A percentile compares a stretch with the other conserved stretches of the same genome.
Evolutionary conservation across 1,140 invertebrate genomes (phyloP).

Genomic region (Chironomus tepperi): DNA sequence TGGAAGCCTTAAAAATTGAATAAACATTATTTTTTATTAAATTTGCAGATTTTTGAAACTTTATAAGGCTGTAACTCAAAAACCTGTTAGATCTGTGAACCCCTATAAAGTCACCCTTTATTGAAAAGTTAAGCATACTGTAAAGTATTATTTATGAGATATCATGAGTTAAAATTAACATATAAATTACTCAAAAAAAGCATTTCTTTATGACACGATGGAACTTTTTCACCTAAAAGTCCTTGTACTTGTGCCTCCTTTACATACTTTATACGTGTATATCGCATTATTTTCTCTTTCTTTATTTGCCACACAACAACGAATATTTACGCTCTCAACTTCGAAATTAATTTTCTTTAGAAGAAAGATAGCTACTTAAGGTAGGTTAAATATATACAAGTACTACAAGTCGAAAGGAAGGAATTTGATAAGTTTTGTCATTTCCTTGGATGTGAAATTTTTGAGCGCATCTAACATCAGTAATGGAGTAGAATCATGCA

Average conservation of each 20-base stretch:
- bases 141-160: background rate
- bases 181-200: background rate
- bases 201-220: background rate
- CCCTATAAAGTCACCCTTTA: background rate
- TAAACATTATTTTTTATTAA: no score
- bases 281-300: no score
- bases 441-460: no score
- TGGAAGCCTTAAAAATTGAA: no score
- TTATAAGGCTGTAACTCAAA: no score
- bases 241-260: background rate
- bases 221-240: constrained; percentile 2
- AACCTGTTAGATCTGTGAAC: no score
- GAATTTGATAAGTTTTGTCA: no score
- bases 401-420: no score
- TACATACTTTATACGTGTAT: background rate
- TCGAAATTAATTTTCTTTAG: background rate
- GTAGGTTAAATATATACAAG: background rate
- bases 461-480: no score
- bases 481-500: no score
- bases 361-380: background rate
- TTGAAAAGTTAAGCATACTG: background rate
- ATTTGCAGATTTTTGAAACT: no score
- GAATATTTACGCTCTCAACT: background rate
- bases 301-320: background rate
- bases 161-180: background rate